Conservation (phyloP, 2,113 vertebrate species). For the Ophthalmotilapia sp. region DNA sequence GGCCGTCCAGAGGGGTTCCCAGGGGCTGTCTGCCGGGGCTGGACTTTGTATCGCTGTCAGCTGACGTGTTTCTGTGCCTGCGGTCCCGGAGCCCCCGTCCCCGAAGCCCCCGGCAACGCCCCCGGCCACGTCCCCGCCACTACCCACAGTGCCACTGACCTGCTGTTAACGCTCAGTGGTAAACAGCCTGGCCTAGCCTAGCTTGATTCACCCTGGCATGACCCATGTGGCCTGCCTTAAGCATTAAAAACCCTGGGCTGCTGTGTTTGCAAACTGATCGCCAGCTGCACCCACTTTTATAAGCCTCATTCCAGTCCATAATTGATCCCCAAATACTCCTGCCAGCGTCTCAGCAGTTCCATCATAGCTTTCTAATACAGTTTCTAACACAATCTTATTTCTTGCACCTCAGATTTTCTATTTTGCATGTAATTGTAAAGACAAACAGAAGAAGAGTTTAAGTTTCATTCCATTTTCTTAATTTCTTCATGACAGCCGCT, state of each 20-base stretch:
- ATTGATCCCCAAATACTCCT: not conserved
- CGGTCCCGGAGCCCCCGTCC: slow-evolving; percentile 68
- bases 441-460: not conserved
- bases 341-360: not conserved
- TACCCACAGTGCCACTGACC: slow-evolving; percentile 70
- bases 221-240: slow-evolving; percentile 7
- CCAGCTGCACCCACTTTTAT: slow-evolving; percentile 21
- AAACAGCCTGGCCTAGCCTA: slow-evolving; percentile 53
- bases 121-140: slow-evolving; percentile 57
- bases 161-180: slow-evolving; percentile 68
- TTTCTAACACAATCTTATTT: not conserved
- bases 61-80: slow-evolving; percentile 74
- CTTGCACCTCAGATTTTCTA: slow-evolving; percentile 32
- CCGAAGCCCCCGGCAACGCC: slow-evolving; percentile 65
- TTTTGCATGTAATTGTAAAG: slow-evolving; percentile 59
- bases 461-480: slow-evolving; percentile 41
- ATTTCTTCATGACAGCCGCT: slow-evolving; percentile 26
- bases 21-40: slow-evolving; percentile 75
- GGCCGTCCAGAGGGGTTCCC: slow-evolving; percentile 67
- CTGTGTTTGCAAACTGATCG: slow-evolving; percentile 53
- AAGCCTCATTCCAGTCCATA: slow-evolving; percentile 26
- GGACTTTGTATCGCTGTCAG: slow-evolving; percentile 72
- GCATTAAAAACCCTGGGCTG: slow-evolving; percentile 19
- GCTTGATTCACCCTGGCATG: slow-evolving; percentile 38
- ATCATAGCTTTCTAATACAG: slow-evolving; percentile 21